These are phyloP conservation scores for Microcebus jonahi DNA, from an alignment of 2,113 vertebrate species.

Conservation along the genomic window DNA sequence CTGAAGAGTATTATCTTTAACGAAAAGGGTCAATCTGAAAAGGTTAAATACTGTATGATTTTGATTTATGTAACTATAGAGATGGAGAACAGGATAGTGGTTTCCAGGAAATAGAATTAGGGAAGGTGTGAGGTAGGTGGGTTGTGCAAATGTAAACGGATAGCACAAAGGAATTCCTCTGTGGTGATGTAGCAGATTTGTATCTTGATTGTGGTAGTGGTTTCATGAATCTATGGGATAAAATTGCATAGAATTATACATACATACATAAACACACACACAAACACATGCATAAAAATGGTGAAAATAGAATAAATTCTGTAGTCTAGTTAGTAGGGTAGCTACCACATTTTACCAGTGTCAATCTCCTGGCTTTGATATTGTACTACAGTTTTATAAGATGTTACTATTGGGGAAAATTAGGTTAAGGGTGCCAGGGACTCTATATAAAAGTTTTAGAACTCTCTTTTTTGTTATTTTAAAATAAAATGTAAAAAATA, in stretches of 20 bases:
- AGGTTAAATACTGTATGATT: not conserved
- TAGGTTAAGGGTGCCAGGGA: not conserved
- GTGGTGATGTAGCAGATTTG: not conserved
- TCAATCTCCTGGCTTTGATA: conserved; percentile 36
- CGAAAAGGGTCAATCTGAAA: not conserved
- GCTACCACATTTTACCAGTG: not conserved
- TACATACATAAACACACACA: not conserved
- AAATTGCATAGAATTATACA: not conserved
- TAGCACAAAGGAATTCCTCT: not conserved
- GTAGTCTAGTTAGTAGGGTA: not conserved
- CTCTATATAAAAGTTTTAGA: not conserved
- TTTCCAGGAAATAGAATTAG: not conserved
- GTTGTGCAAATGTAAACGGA: not conserved
- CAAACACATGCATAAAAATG: not conserved
- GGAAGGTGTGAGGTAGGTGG: not conserved
- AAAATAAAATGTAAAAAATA: not conserved
- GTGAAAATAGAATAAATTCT: not conserved
- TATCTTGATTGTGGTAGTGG: not conserved
- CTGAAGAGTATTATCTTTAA: not conserved
- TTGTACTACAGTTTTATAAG: not conserved
- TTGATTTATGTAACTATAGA: not conserved
- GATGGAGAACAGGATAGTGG: not conserved
- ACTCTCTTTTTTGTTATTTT: conserved; percentile 20
- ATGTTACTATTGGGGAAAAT: not conserved
- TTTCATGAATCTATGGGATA: not conserved